Conservation (phyloP, 2,888 invertebrate genomes). For the Schrankia costaestrigalis region DNA sequence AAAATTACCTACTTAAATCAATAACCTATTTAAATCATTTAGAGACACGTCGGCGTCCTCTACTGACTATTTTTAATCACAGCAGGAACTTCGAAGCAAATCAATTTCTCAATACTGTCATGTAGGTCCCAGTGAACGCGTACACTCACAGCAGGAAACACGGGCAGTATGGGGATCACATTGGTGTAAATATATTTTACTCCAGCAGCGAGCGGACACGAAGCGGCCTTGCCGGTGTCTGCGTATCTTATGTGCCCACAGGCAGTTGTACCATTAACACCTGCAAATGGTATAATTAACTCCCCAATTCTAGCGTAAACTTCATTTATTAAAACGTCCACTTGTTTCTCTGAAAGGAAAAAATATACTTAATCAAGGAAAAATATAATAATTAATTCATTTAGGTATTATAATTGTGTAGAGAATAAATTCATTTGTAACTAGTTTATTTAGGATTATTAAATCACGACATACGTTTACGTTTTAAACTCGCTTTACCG, state of each 20-base stretch:
- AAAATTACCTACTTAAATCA: no score
- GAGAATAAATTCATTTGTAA: no score
- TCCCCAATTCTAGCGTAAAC: conserved; percentile 77
- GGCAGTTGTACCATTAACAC: conserved; percentile 84
- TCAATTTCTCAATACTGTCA: conserved; percentile 64
- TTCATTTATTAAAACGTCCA: conserved; percentile 72
- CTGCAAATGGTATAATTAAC: conserved; percentile 85
- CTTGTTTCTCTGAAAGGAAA: conserved; percentile 62
- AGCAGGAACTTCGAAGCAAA: conserved; percentile 85
- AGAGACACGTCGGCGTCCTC: no score
- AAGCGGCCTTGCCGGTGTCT: conserved; percentile 63
- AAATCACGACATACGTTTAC: no score
- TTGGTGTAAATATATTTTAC: conserved; percentile 85
- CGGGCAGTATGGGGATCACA: conserved; percentile 65
- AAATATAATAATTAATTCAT: no score
- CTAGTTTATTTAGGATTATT: no score
- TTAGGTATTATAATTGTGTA: no score
- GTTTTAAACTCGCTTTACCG: no score
- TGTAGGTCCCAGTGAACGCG: conserved; percentile 83
- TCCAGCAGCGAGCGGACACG: conserved; percentile 84
- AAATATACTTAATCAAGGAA: no score
- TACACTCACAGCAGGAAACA: conserved; percentile 71
- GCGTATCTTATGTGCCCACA: conserved; percentile 72
- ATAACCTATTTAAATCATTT: no score
- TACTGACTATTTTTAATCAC: conserved; percentile 20